phyloP scores from a whole-genome alignment of 2,888 invertebrate species.

The Tinea trinotella region DNA sequence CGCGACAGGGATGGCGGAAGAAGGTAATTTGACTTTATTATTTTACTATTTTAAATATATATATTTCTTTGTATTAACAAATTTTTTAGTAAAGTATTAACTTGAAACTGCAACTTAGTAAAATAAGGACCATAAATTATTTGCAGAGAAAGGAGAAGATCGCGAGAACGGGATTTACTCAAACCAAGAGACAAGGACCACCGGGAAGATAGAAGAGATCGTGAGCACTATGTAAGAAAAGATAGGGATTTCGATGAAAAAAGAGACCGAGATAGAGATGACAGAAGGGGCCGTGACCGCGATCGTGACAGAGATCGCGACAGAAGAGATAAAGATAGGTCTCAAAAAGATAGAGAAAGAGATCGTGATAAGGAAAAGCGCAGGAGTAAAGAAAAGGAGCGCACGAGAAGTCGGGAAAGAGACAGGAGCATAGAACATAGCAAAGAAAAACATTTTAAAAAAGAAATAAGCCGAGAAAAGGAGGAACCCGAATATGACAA shows the following conservation, averaged over 20 bases:
- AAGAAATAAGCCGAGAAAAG: slow-evolving; percentile 44
- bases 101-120: too few relatives aligned
- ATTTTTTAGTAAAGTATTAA: too few relatives aligned
- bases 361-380: slow-evolving; percentile 30
- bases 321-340: slow-evolving; percentile 64
- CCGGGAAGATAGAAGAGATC: background rate
- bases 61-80: slow-evolving; percentile 7
- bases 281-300: slow-evolving; percentile 34
- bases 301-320: slow-evolving; percentile 23
- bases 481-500: slow-evolving; percentile 51
- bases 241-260: slow-evolving; percentile 27
- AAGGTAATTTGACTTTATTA: slow-evolving; percentile 45
- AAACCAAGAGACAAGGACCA: background rate
- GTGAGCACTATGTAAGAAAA: slow-evolving; percentile 29
- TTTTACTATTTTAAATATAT: too few relatives aligned
- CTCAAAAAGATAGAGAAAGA: slow-evolving; percentile 34
- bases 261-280: slow-evolving; percentile 16
- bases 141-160: slow-evolving; percentile 59
- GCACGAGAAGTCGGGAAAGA: slow-evolving; percentile 29
- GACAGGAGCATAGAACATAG: slow-evolving; percentile 32
- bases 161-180: slow-evolving; percentile 25
- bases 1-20: slow-evolving; percentile 50
- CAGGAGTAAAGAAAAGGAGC: slow-evolving; percentile 49
- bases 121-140: too few relatives aligned
- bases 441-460: slow-evolving; percentile 37